Evolutionary conservation across 2,888 invertebrate genomes (phyloP).

Genomic region (Lithosia quadra): DNA sequence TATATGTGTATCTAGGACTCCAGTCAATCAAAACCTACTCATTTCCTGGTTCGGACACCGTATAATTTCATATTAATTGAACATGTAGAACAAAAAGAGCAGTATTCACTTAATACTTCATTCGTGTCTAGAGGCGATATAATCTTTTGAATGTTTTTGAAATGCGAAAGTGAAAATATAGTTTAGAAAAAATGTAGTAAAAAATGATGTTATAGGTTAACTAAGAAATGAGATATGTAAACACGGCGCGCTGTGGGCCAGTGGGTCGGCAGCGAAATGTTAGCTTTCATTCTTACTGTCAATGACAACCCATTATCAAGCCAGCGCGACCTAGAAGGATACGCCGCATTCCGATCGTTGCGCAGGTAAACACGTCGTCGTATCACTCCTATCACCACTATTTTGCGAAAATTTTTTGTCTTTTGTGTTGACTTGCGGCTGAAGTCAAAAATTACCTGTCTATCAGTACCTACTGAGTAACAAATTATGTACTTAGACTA

Average conservation of each 20-base stretch:
- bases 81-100: slow-evolving; percentile 26
- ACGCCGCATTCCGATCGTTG: slow-evolving; percentile 67
- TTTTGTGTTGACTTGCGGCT: background rate
- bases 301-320: slow-evolving; percentile 69
- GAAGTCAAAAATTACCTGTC: no score
- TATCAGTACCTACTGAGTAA: no score
- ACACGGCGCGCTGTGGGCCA: slow-evolving; percentile 63
- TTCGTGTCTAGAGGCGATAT: background rate
- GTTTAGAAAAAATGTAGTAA: slow-evolving; percentile 31
- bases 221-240: slow-evolving; percentile 44
- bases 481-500: no score
- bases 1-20: slow-evolving; percentile 31
- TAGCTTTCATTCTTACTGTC: slow-evolving; percentile 72
- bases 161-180: slow-evolving; percentile 40
- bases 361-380: slow-evolving; percentile 19
- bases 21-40: slow-evolving; percentile 39
- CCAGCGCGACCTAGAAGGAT: slow-evolving; percentile 74
- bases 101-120: slow-evolving; percentile 1
- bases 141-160: background rate
- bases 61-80: slow-evolving; percentile 40
- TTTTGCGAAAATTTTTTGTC: slow-evolving; percentile 11
- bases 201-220: slow-evolving; percentile 13
- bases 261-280: slow-evolving; percentile 74
- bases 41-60: slow-evolving; percentile 29
- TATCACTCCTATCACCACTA: slow-evolving; percentile 24